phyloP scores from a whole-genome alignment of 2,797 vertebrate genomes.

The Crotalus adamanteus region DNA sequence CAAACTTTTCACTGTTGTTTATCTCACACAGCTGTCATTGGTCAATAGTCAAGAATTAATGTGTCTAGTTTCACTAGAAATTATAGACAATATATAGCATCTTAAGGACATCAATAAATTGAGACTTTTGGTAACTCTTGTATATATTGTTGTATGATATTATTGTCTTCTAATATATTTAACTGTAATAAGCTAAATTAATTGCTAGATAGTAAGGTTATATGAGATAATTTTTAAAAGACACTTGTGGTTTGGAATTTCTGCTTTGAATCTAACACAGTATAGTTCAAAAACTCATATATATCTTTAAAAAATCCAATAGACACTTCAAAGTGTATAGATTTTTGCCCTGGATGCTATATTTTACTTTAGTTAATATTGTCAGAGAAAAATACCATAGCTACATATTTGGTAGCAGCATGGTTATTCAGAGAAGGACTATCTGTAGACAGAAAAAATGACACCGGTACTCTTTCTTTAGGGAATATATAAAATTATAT shows the following conservation, averaged over 20 bases:
- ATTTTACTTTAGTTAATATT: background rate
- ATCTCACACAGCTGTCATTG: background rate
- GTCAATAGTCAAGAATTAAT: background rate
- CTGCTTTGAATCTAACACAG: slow-evolving; percentile 15
- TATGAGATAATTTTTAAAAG: slow-evolving; percentile 23
- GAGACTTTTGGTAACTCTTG: background rate
- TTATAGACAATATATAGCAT: background rate
- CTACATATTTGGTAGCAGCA: slow-evolving; percentile 14
- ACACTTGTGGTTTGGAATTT: slow-evolving; percentile 10
- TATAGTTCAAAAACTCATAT: slow-evolving; percentile 28
- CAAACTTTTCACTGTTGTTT: background rate
- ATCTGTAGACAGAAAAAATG: slow-evolving; percentile 24
- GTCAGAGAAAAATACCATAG: slow-evolving; percentile 32
- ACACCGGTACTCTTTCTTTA: slow-evolving; percentile 41
- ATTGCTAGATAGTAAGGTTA: background rate
- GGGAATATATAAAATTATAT: slow-evolving; percentile 58
- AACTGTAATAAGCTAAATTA: background rate
- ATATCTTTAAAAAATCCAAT: slow-evolving; percentile 42
- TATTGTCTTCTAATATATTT: background rate
- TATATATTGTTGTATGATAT: background rate
- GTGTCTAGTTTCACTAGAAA: background rate
- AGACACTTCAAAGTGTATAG: slow-evolving; percentile 15
- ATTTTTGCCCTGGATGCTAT: slow-evolving; percentile 30
- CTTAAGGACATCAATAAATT: background rate
- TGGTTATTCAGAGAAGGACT: slow-evolving; percentile 27